Evolutionary conservation across 53 echinoderm and acorn worm genomes (phyloP), one percentile per base, ranked within the genome.

Genomic region (Arbacia lixula): DNA sequence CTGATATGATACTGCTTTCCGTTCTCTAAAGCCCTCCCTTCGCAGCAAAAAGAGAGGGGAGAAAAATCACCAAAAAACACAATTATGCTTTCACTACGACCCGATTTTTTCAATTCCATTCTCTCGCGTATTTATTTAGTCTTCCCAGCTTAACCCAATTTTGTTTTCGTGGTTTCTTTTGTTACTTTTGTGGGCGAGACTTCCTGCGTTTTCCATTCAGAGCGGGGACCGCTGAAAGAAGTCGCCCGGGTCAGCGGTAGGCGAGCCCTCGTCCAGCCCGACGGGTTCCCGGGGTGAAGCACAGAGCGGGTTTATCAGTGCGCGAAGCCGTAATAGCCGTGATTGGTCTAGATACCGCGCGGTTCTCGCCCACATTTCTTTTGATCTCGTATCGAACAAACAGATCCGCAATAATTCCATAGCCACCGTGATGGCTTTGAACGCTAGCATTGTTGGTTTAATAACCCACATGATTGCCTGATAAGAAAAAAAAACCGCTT

Each of bases 51-150:
- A n/a, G n/a, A n/a, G n/a, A n/a, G n/a, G n/a, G n/a, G n/a, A n/a
- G n/a, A n/a, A n/a, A n/a, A n/a, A 66, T 36, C 1, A 11, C 42
- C 24, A 40, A 49, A 42, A 49, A 71, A 42, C 71, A 71, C 46
- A 71, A 19, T 71, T 71, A 28, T 71, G 71, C 29, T 71, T 71
- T 71, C 42, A 71, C 29, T 29, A 29, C 41, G 71, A 71, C 71
- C 71, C 29, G 41, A 71, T 71, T 71, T 38, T n/a, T 43, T 43
- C 28, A 71, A 71, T 71, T 71, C 19, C 29, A 46, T 33, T 43
- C 29, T 43, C 14, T 8, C 46, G 46, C 46, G 8, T 46, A 43
- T 71, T 71, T 46, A 43, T 43, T 71, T 71, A 71, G 71, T 71
- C 46, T 40, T 71, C 29, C 40, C 42, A 38, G 71, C 71, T 71